Base-by-base conservation (phyloP, 2,113 vertebrate species). In the Myxocyprinus asiaticus region DNA sequence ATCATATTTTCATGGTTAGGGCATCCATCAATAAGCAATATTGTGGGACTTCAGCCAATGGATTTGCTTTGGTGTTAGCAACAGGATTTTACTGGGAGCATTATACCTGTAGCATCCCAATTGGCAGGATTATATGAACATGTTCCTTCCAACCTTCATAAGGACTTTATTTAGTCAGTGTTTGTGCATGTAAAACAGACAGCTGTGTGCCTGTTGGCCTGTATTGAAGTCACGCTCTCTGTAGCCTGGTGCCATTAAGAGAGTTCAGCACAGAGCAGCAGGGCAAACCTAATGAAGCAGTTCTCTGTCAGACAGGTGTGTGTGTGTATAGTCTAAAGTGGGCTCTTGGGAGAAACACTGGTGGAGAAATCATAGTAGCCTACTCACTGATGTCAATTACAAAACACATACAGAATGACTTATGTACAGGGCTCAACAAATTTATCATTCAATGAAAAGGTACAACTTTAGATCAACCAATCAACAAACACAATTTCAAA, bases 261-360 rank as follows among this genome's bases (percentile, higher is more conserved):
- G 81, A 83, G 83, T 84, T 88, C 83, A 83, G 67, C 6, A 22
- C 64, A 81, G 77, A 87, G 82, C 67, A 67, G 78, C 74, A 42
- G 82, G 67, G 33, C 73, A 77, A 67, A 42, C 7, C 73, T 85
- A 89, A 89, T 83, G 82, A 81, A 83, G 79, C 80, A 72, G 84
- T 88, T 89, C 88, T 88, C 86, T 81, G 80, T 59, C 51, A 64
- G 62, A 59, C 79, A 63, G 82, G 71, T 78, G 79, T 80, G 73
- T 64, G 73, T 65, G 73, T 67, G 72, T 17, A 61, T 12, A 56
- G n/a, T 12, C 71, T 74, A 45, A 78, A 82, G 81, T 74, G 78
- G 68, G 53, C 78, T 81, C 72, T 81, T 64, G 67, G 71, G 78
- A 83, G 59, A 67, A 67, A 67, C 78, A 65, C 45, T 4, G 56